A percentile compares a stretch with the other conserved stretches of the same genome.
These are phyloP conservation scores for Acleris cristana DNA, from an alignment of 2,888 invertebrate genomes.

Conservation along the genomic window DNA sequence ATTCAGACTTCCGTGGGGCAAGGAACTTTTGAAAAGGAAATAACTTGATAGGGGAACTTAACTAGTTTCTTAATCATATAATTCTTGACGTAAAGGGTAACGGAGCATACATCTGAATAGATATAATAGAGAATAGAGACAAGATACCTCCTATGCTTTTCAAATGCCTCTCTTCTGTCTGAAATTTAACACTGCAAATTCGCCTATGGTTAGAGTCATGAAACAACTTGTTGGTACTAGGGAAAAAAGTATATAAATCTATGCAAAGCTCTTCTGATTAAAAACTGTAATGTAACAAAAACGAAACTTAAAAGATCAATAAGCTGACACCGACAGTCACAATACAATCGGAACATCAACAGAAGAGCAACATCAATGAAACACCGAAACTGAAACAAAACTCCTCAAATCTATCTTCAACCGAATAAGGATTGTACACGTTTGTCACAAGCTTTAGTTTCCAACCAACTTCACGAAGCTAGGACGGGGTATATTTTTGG, in stretches of 20 bases:
- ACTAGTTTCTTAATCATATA: constrained; percentile 30
- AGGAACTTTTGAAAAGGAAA: constrained; percentile 57
- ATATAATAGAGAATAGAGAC: not conserved
- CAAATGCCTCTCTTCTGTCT: no score
- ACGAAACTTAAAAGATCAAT: constrained; percentile 11
- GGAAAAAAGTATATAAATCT: not conserved
- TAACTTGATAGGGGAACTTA: constrained; percentile 46
- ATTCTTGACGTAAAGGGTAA: constrained; percentile 1
- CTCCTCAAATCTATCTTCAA: constrained; percentile 27
- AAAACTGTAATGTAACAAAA: constrained; percentile 5
- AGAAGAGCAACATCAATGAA: constrained; percentile 42
- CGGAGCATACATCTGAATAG: no score
- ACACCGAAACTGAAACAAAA: constrained; percentile 34
- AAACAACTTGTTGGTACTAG: no score
- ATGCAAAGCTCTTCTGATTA: not conserved
- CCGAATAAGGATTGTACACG: constrained; percentile 38
- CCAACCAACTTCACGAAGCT: constrained; percentile 34
- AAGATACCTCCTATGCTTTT: not conserved
- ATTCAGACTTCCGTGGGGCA: constrained; percentile 61
- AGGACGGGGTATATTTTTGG: constrained; percentile 47
- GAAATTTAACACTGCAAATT: no score
- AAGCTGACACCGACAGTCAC: constrained; percentile 8
- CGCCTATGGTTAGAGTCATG: no score
- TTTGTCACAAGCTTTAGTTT: constrained; percentile 43
- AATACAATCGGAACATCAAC: constrained; percentile 37